A percentile compares a stretch with the other conserved stretches of the same genome.
These are phyloP conservation scores for Crax fasciolata DNA, from an alignment of 2,797 vertebrate species.

Conservation along the genomic window DNA sequence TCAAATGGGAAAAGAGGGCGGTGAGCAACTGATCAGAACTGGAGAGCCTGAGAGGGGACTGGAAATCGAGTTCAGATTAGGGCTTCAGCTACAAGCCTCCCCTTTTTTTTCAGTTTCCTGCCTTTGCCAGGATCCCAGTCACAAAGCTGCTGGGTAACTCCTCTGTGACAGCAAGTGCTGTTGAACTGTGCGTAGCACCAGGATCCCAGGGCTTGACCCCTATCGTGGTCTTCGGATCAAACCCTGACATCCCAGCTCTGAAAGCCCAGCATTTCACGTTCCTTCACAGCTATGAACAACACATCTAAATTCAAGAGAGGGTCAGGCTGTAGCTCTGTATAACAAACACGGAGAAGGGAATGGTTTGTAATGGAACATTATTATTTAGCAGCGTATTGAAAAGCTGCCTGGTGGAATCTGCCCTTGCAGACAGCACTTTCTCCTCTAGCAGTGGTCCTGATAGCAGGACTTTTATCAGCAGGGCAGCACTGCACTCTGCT, in stretches of 20 bases:
- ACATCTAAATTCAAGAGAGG: not conserved
- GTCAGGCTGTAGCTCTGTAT: not conserved
- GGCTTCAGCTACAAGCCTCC: not conserved
- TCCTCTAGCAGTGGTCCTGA: not conserved
- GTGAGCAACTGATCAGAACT: not conserved
- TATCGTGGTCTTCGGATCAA: accelerated
- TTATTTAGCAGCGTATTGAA: slow-evolving; percentile 1
- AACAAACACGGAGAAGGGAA: not conserved
- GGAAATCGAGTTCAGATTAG: not conserved
- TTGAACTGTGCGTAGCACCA: not conserved
- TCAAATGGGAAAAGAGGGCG: not conserved
- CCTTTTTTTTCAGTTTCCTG: not conserved
- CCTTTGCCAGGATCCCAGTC: not conserved
- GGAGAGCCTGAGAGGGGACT: not conserved
- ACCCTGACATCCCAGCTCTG: not conserved
- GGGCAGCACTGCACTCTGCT: slow-evolving; percentile 64
- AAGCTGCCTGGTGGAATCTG: not conserved
- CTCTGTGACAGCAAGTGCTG: not conserved
- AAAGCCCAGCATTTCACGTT: not conserved
- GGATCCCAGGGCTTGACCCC: not conserved
- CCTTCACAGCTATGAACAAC: not conserved
- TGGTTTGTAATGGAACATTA: not conserved
- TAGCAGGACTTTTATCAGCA: slow-evolving; percentile 67
- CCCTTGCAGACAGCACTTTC: slow-evolving; percentile 7
- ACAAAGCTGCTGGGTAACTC: not conserved